These are phyloP conservation scores for Macropis europaea DNA, from an alignment of 2,888 invertebrate genomes.

Conservation along the genomic window DNA sequence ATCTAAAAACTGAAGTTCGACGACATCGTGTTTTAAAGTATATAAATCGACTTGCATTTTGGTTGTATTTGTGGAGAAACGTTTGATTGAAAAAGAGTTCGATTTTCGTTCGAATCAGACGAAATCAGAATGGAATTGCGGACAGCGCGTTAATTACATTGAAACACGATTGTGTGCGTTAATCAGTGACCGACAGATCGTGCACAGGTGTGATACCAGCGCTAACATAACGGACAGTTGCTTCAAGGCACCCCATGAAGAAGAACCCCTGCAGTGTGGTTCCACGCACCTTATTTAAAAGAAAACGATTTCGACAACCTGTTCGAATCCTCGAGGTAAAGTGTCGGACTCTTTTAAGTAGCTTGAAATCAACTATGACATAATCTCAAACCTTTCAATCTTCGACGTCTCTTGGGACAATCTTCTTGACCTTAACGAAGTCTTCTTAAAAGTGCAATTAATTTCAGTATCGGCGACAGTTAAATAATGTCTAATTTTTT, in stretches of 20 bases:
- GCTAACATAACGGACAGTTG: conserved; percentile 48
- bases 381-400: neutral
- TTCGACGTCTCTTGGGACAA: neutral
- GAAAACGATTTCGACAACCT: conserved; percentile 5
- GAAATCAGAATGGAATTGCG: conserved; percentile 6
- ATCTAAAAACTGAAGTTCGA: too few species aligned
- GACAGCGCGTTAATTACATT: conserved; percentile 45
- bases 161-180: conserved; percentile 48
- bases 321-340: conserved; percentile 43
- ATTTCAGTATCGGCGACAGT: too few species aligned
- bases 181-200: conserved; percentile 53
- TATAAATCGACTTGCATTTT: too few species aligned
- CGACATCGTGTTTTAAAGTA: too few species aligned
- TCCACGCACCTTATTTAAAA: conserved; percentile 15
- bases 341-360: neutral
- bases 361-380: neutral
- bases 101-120: neutral
- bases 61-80: too few species aligned
- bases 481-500: too few species aligned
- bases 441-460: too few species aligned
- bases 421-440: too few species aligned
- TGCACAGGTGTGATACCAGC: conserved; percentile 38
- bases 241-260: conserved; percentile 46
- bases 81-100: neutral
- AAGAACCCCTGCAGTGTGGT: conserved; percentile 40